Evolutionary conservation across 64 coral and sea anemone species (phyloP), one percentile per base, ranked within the genome.

Genomic region (Pocillopora verrucosa): DNA sequence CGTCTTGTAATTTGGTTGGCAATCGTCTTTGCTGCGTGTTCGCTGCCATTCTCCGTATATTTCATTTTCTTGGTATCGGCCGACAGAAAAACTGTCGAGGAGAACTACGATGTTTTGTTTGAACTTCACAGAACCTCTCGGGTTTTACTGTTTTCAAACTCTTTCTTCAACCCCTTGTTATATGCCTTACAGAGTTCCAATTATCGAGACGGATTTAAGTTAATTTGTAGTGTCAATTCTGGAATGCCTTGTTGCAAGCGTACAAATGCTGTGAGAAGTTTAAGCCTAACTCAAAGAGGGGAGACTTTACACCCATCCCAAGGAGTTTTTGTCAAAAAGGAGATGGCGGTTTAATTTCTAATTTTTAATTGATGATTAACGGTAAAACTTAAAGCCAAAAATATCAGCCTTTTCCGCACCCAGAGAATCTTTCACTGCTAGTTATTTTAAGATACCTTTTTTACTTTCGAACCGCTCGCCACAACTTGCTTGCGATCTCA

Each of bases 121-220:
- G 34, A 35, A 17, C 45, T 79, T 2, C 77, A 89, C 72, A 89
- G 37, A 14, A 15, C 45, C 11, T 56, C 76, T 58, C 41, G 88
- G 16, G 34, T 89, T 72, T 80, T 89, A 20, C 69, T 89, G 11
- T 89, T 80, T n/a, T 35, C 78, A 4, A 72, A 80, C 16, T 89
- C 88, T 56, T 89, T 78, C 10, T 80, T 79, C 11, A 89, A 89
- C 26, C 88, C 88, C 4, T 19, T 89, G 17, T 59, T 89, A 25
- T 89, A 89, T 20, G 76, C 88, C 5, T 56, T 89, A 13, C 88
- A 89, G 34, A 89, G 88, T 76, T 70, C 37, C 7, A 79, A 79
- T 57, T 79, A 58, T 89, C 78, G 82, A 25, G 38, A 85, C 0
- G 45, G 65, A 10, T 72, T 85, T 20, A 85, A 72, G 22, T 35